phyloP scores from a whole-genome alignment of 1,140 invertebrate species.

The Drosophila punjabiensis region DNA sequence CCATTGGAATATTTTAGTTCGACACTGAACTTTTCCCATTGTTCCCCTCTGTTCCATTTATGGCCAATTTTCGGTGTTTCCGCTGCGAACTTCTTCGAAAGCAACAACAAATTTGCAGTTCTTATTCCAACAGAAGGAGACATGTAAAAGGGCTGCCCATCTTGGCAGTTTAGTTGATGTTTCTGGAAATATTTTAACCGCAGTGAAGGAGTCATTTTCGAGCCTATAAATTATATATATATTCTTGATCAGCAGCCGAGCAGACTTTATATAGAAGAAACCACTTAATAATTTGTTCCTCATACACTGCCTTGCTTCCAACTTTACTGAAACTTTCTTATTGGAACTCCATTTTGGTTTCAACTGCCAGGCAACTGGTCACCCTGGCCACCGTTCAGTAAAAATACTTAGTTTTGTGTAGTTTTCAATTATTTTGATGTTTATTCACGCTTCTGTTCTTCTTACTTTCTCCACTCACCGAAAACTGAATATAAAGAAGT shows the following conservation, averaged over 20 bases:
- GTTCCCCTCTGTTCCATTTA: neutral
- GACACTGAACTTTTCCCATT: neutral
- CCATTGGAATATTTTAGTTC: neutral
- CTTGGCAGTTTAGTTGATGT: neutral
- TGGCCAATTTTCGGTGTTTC: neutral
- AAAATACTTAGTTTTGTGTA: neutral
- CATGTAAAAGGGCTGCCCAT: neutral
- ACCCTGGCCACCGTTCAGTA: neutral
- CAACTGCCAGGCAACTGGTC: neutral
- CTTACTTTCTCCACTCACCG: conserved; percentile 57
- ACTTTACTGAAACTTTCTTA: too few species aligned
- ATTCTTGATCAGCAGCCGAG: too few species aligned
- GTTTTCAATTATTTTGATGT: conserved; percentile 61
- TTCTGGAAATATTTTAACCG: neutral
- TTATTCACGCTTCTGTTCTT: conserved; percentile 59
- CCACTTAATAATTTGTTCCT: too few species aligned
- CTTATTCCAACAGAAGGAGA: neutral
- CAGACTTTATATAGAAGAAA: too few species aligned
- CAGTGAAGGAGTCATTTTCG: too few species aligned
- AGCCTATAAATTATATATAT: too few species aligned
- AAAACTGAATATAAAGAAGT: conserved; percentile 45
- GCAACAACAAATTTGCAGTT: neutral
- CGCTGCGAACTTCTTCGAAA: neutral
- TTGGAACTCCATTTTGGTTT: neutral
- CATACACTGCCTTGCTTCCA: too few species aligned